Base-by-base conservation (phyloP, 2,888 invertebrate genomes). In the Antitype chi region DNA sequence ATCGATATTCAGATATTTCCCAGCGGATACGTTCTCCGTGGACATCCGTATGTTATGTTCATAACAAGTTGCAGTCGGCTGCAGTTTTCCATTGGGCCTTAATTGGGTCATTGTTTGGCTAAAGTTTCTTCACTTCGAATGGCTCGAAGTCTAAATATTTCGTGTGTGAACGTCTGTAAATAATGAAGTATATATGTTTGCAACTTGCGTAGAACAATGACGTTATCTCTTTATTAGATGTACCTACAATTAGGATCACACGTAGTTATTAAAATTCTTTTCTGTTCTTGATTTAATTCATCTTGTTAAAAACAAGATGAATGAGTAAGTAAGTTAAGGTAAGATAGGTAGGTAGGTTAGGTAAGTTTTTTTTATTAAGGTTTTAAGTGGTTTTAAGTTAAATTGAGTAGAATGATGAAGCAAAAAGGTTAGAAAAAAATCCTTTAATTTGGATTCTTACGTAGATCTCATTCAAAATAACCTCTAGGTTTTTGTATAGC, bases 1-100 rank as follows among this genome's bases (percentile, higher is more conserved):
- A 87, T 87, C 83, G 89, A 91, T 78, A 73, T 91, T 91, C 88
- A 91, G 88, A 94, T 89, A 91, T 92, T 90, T 92, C 91, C 91
- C 82, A 69, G 72, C 84, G 86, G 85, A 80, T 70, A 69, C 80
- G 71, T 81, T 80, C 86, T 76, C 70, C 78, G 66, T 70, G 79
- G 76, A 75, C 64, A 78, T 80, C 80, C 79, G 82, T 76, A 75
- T 73, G 80, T 74, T 81, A 77, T 81, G 82, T 81, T n/a, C n/a
- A 85, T 88, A 82, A 60, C 74, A 81, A 83, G 74, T 81, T 74
- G 63, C 74, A 49, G 78, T 74, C 72, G 71, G 74, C 80, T 67
- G 52, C 77, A 43, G 76, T 76, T 82, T 81, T 76, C 78, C 81
- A 82, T 69, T 70, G 49, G 55, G 52, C 73, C 47, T 64, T 78